Conservation (phyloP, 1,140 invertebrate species). For the Bombus balteatus region DNA sequence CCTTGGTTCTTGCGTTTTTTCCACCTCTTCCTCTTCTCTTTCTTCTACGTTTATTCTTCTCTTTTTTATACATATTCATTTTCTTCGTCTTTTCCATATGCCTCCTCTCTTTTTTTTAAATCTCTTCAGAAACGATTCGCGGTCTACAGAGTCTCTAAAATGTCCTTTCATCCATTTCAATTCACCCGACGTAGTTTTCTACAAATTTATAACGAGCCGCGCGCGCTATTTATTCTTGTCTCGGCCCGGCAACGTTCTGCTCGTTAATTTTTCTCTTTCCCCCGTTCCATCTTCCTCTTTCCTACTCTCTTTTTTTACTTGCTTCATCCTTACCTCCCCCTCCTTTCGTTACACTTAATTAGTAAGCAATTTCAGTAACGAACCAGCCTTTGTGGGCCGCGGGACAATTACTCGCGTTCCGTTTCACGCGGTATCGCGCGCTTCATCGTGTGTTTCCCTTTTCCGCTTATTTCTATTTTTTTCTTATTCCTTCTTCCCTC, state of each 20-base stretch:
- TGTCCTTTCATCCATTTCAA: slow-evolving; percentile 39
- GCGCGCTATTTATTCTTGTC: slow-evolving; percentile 36
- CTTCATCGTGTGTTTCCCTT: not conserved
- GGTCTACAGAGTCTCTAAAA: slow-evolving; percentile 34
- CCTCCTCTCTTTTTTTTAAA: not conserved
- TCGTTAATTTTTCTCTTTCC: slow-evolving; percentile 20
- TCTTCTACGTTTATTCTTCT: not conserved
- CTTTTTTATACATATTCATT: not conserved
- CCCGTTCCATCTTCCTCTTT: not conserved
- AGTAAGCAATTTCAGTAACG: slow-evolving; percentile 49
- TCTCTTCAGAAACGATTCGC: slow-evolving; percentile 35
- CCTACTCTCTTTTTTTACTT: not conserved
- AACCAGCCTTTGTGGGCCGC: slow-evolving; percentile 13
- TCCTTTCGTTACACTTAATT: slow-evolving; percentile 47
- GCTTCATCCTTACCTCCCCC: not conserved
- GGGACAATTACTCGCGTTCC: slow-evolving; percentile 7
- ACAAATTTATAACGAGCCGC: slow-evolving; percentile 38
- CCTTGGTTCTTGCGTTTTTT: slow-evolving; percentile 5
- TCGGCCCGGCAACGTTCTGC: slow-evolving; percentile 1
- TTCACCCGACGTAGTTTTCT: slow-evolving; percentile 19
- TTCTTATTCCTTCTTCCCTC: not conserved
- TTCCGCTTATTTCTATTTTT: not conserved
- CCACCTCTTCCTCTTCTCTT: not conserved
- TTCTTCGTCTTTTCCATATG: not conserved
- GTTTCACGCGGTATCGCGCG: slow-evolving; percentile 7